A percentile compares a stretch with the other conserved stretches of the same genome.
These are phyloP conservation scores for Habrosyne pyritoides DNA, from an alignment of 2,888 invertebrate species.

Conservation along the genomic window DNA sequence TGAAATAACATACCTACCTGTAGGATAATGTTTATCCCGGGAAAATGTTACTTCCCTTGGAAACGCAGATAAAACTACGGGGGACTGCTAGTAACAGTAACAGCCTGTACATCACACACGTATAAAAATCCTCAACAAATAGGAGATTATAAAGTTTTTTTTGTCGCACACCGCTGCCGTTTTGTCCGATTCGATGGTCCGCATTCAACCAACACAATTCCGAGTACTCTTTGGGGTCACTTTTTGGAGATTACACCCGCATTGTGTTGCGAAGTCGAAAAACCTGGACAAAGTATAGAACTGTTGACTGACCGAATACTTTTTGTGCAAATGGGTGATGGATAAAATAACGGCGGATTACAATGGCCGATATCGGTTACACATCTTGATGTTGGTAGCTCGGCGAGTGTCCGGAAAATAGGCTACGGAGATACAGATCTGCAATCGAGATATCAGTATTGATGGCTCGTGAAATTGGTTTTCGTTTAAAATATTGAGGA, in stretches of 20 bases:
- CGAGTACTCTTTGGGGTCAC: conserved; percentile 80
- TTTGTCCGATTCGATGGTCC: conserved; percentile 50
- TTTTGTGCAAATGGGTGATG: conserved; percentile 54
- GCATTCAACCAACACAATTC: conserved; percentile 59
- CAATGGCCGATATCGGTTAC: conserved; percentile 53
- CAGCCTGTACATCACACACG: conserved; percentile 53
- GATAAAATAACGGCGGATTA: conserved; percentile 54
- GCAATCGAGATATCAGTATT: conserved; percentile 15
- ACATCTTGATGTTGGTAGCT: conserved; percentile 50
- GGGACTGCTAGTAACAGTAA: no score
- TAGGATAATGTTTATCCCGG: no score
- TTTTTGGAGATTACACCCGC: conserved; percentile 78
- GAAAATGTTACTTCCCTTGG: no score
- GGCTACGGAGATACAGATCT: conserved; percentile 50
- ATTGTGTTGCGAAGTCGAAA: conserved; percentile 74
- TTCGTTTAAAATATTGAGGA: conserved; percentile 30
- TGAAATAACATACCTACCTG: no score
- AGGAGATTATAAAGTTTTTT: conserved; percentile 68
- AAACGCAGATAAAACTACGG: no score
- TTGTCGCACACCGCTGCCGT: conserved; percentile 42
- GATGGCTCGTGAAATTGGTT: conserved; percentile 67
- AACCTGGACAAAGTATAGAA: conserved; percentile 64
- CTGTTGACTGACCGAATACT: conserved; percentile 72
- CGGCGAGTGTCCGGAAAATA: conserved; percentile 38
- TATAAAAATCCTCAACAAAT: conserved; percentile 59